A percentile compares a stretch with the other conserved stretches of the same genome.
phyloP scores from a whole-genome alignment of 2,888 invertebrate species.

The Andricus quercusramuli region DNA sequence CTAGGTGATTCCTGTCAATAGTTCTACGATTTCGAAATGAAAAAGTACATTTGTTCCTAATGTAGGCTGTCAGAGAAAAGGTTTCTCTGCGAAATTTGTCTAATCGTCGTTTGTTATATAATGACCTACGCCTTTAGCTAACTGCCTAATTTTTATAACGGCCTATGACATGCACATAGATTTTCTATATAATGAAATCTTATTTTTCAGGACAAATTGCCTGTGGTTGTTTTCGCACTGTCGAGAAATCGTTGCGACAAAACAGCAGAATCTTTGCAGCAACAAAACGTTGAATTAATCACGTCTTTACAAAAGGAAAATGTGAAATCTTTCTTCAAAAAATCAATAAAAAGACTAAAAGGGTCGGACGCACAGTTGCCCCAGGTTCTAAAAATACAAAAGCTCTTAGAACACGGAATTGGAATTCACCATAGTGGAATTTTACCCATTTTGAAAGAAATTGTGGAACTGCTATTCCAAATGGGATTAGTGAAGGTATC shows the following conservation, averaged over 20 bases:
- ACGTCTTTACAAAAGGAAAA: conserved; percentile 91
- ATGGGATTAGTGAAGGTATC: conserved; percentile 92
- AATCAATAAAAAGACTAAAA: conserved; percentile 89
- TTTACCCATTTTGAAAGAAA: conserved; percentile 98
- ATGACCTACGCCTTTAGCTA: too few relatives aligned
- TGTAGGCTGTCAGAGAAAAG: too few relatives aligned
- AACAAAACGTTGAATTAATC: conserved; percentile 81
- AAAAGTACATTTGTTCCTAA: too few relatives aligned
- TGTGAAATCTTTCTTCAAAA: conserved; percentile 91
- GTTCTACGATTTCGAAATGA: too few relatives aligned
- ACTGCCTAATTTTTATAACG: too few relatives aligned
- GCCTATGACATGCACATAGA: not conserved
- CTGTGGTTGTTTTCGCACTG: conserved; percentile 96
- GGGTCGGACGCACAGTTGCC: conserved; percentile 93
- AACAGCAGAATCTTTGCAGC: conserved; percentile 80
- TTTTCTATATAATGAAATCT: not conserved
- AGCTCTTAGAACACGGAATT: conserved; percentile 90
- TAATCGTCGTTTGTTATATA: too few relatives aligned
- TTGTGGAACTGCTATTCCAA: conserved; percentile 98
- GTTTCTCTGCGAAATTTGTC: too few relatives aligned
- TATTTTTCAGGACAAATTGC: conserved; percentile 84
- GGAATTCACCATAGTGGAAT: conserved; percentile 99
- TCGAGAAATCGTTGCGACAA: conserved; percentile 91
- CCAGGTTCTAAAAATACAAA: conserved; percentile 87
- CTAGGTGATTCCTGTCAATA: too few relatives aligned